Conservation (phyloP, 2,113 vertebrate genomes). For the Melanocharis versteri region DNA sequence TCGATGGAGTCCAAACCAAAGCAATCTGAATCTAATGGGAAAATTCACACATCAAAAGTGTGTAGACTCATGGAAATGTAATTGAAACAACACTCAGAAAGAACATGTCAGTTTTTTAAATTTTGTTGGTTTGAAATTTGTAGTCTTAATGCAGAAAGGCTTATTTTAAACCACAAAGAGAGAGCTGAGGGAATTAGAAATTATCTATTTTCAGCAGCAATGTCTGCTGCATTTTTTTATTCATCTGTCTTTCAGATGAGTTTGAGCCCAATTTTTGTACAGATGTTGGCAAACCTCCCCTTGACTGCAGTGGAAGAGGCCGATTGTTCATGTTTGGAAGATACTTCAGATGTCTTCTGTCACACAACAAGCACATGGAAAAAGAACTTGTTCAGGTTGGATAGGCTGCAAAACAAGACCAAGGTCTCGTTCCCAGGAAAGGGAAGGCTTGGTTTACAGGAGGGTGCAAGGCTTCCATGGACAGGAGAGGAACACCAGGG, state of each 20-base stretch:
- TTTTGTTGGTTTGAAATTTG: background rate
- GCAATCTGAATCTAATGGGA: slow-evolving; percentile 16
- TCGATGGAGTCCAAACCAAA: background rate
- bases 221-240: slow-evolving; percentile 31
- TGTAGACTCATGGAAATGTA: background rate
- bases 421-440: background rate
- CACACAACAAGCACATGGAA: background rate
- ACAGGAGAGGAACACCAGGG: background rate
- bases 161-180: slow-evolving; percentile 43
- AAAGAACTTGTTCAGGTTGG: background rate
- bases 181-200: slow-evolving; percentile 4
- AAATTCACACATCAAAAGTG: slow-evolving; percentile 29
- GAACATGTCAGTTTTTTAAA: background rate
- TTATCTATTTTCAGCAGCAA: slow-evolving; percentile 39
- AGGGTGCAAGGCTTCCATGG: background rate
- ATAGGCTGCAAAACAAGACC: background rate
- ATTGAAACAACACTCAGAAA: slow-evolving; percentile 34
- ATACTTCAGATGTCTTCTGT: background rate
- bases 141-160: background rate
- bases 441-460: background rate
- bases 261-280: background rate
- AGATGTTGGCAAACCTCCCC: slow-evolving; percentile 4
- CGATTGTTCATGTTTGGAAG: background rate
- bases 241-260: slow-evolving; percentile 43
- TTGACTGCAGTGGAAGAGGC: background rate